Conservation (phyloP, 2,797 vertebrate genomes). For the Dicrostonyx torquatus region DNA sequence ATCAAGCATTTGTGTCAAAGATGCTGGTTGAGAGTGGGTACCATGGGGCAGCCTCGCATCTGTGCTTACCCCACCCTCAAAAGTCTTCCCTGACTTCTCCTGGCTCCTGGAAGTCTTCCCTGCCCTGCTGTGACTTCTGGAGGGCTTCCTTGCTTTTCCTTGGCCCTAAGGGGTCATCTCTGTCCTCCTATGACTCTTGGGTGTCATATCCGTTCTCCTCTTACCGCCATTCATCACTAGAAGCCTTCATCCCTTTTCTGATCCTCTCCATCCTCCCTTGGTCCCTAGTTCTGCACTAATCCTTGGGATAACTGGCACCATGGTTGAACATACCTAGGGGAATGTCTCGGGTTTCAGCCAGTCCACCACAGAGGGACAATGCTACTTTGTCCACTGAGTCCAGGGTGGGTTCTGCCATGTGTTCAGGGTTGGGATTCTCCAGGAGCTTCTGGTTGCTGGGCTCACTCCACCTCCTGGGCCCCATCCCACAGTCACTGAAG, state of each 20-base stretch:
- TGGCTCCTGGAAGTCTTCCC: neutral
- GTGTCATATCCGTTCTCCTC: neutral
- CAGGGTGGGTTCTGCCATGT: constrained; percentile 83
- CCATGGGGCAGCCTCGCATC: neutral
- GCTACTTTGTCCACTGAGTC: constrained; percentile 85
- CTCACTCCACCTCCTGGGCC: constrained; percentile 79
- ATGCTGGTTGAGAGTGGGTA: neutral
- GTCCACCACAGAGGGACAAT: constrained; percentile 94
- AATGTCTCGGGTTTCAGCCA: constrained; percentile 90
- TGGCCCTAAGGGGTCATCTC: neutral
- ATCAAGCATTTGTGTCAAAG: neutral
- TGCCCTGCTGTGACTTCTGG: neutral
- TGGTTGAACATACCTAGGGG: constrained; percentile 87
- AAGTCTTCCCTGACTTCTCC: neutral
- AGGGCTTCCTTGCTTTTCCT: neutral
- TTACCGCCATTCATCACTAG: neutral
- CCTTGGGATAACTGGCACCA: neutral
- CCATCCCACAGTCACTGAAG: constrained; percentile 87
- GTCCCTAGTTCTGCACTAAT: neutral
- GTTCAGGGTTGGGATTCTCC: constrained; percentile 86
- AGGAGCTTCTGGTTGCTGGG: constrained; percentile 81
- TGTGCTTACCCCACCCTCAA: neutral
- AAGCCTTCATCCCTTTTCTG: neutral
- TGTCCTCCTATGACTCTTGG: neutral
- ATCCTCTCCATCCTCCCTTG: neutral